Evolutionary conservation across 2,888 invertebrate species (phyloP), one percentile per base, ranked within the genome.

Genomic region (Dugesia japonica): DNA sequence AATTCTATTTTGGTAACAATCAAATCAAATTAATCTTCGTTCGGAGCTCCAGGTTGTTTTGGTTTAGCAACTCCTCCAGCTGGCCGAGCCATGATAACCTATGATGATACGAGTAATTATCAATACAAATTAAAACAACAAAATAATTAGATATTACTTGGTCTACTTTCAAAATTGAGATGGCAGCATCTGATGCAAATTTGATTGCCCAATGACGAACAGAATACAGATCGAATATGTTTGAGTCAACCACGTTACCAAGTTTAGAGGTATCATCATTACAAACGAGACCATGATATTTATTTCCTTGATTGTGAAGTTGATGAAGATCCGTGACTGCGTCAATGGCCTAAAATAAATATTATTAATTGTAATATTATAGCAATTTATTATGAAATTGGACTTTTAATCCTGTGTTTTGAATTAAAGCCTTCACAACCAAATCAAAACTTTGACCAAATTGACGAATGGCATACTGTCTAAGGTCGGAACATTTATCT

Each of bases 391-490:
- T n/a, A n/a, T n/a, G n/a, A n/a, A n/a, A n/a, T n/a, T n/a, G n/a
- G 79, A 86, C 86, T 85, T 91, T 91, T 33, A 90, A 88, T 27
- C 98, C 98, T 71, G 92, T 90, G 84, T 97, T 98, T 80, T 97
- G 94, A 0, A 95, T 92, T 76, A 99, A 86, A 0, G 92, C 90
- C 84, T 92, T 91, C 0, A 95, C 92, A 81, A 98, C 89, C 73
- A 88, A 88, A 86, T 97, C 94, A 17, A 98, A 86, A 0, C 95
- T 92, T 79, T 86, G 85, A 23, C 87, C 87, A 84, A 94, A 98
- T 85, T 93, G 94, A 80, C 93, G 89, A 17, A 95, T 91, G 15
- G 97, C 92, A 85, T 98, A 99, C 83, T 98, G 97, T 82, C 95
- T 94, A 78, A 98, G 86, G 0, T 97, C 97, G 0, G 94, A 92